Evolutionary conservation across 1,140 invertebrate species (phyloP).

Genomic region (Polypedilum pembai): DNA sequence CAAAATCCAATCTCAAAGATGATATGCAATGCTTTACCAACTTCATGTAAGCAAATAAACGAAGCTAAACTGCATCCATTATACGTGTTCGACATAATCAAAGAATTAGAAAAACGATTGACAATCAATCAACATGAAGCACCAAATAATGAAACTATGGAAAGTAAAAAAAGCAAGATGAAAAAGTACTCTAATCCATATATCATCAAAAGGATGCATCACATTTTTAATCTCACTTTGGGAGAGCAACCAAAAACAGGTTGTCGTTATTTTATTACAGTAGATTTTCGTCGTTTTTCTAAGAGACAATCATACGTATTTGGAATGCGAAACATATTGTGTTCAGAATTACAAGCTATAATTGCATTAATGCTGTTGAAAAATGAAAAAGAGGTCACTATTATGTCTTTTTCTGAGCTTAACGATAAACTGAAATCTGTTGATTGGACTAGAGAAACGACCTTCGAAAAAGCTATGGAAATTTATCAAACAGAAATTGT

Average conservation of each 20-base stretch:
- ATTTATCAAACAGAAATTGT: constrained; percentile 5
- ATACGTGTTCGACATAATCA: not conserved
- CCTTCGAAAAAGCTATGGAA: constrained; percentile 15
- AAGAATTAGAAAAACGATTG: not conserved
- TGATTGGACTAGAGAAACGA: not conserved
- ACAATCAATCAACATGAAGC: not conserved
- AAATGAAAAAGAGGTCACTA: constrained; percentile 4
- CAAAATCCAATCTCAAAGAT: not conserved
- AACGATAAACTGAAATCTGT: not conserved
- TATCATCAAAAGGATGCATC: not conserved
- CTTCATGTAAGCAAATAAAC: not conserved
- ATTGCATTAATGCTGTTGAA: not conserved
- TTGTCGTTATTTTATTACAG: not conserved
- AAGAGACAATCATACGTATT: not conserved
- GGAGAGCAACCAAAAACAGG: not conserved
- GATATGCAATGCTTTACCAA: constrained; percentile 1
- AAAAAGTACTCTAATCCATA: not conserved
- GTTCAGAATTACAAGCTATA: constrained; percentile 2
- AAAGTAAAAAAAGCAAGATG: not conserved
- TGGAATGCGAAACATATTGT: not conserved
- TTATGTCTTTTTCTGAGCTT: not conserved
- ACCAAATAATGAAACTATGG: not conserved
- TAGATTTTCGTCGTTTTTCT: not conserved
- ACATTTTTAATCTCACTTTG: not conserved
- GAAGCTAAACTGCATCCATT: not conserved